Percentiles rank a stretch among this genome's conserved stretches.
Conservation (phyloP, 1,140 invertebrate genomes). For the Fopius arisanus region DNA sequence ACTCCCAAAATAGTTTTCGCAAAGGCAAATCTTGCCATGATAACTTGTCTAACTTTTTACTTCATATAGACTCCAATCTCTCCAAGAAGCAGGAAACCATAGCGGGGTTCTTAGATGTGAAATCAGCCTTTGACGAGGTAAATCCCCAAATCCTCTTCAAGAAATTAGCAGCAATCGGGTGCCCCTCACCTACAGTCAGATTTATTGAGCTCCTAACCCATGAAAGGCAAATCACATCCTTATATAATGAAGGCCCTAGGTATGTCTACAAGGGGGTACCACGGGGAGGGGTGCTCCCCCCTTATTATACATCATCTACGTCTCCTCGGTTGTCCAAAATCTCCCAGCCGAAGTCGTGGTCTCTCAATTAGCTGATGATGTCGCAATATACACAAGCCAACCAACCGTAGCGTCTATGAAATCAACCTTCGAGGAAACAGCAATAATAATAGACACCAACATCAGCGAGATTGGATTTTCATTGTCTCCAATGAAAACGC, state of each 20-base stretch:
- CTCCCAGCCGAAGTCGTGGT: too few species aligned
- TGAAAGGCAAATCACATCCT: conserved; percentile 42
- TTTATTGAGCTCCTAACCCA: conserved; percentile 18
- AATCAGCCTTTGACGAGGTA: conserved; percentile 29
- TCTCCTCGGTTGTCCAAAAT: not conserved
- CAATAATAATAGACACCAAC: too few species aligned
- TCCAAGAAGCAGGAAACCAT: not conserved
- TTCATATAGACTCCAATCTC: conserved; percentile 19
- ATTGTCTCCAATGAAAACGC: too few species aligned
- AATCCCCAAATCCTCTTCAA: conserved; percentile 23
- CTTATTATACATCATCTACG: not conserved
- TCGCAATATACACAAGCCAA: too few species aligned
- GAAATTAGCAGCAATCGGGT: conserved; percentile 2
- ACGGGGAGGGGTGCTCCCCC: not conserved
- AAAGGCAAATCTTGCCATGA: conserved; percentile 30
- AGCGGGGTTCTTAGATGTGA: conserved; percentile 16
- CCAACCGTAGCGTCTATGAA: too few species aligned
- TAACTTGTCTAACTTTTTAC: conserved; percentile 5
- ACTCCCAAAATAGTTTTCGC: conserved; percentile 37
- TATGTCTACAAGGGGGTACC: conserved; percentile 40
- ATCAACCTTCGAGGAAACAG: too few species aligned
- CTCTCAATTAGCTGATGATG: too few species aligned
- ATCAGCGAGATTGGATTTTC: too few species aligned
- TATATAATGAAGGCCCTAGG: conserved; percentile 34
- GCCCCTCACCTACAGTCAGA: not conserved